phyloP scores from a whole-genome alignment of 2,888 invertebrate species.

The Cheiracanthium punctorium region DNA sequence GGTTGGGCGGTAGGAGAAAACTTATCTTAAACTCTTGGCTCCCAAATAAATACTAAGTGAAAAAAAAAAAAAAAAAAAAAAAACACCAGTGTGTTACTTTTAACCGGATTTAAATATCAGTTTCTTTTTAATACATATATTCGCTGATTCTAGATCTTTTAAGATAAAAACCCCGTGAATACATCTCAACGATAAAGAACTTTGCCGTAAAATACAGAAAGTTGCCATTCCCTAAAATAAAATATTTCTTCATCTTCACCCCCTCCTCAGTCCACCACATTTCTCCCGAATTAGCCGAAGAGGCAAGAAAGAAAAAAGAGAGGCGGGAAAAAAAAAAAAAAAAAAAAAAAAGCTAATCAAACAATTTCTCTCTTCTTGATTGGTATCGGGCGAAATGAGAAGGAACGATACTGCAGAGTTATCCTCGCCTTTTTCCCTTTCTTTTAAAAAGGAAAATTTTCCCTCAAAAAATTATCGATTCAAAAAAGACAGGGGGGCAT shows the following conservation, averaged over 20 bases:
- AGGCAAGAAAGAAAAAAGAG: too few species aligned
- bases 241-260: neutral
- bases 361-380: constrained; percentile 6
- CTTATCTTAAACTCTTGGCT: too few species aligned
- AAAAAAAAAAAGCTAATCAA: neutral
- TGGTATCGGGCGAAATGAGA: constrained; percentile 10
- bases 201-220: neutral
- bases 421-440: neutral
- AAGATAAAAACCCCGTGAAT: neutral
- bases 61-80: too few species aligned
- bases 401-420: neutral
- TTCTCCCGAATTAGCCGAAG: neutral
- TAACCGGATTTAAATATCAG: constrained; percentile 1
- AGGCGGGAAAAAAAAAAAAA: neutral
- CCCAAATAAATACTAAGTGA: too few species aligned
- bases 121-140: neutral
- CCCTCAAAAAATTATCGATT: neutral
- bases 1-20: too few species aligned
- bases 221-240: neutral
- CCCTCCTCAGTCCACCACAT: too few species aligned
- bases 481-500: neutral
- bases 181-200: neutral
- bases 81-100: too few species aligned
- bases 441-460: neutral
- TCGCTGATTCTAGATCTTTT: neutral